Base-by-base conservation (phyloP, 2,888 invertebrate genomes). In the Hetaerina titia region DNA sequence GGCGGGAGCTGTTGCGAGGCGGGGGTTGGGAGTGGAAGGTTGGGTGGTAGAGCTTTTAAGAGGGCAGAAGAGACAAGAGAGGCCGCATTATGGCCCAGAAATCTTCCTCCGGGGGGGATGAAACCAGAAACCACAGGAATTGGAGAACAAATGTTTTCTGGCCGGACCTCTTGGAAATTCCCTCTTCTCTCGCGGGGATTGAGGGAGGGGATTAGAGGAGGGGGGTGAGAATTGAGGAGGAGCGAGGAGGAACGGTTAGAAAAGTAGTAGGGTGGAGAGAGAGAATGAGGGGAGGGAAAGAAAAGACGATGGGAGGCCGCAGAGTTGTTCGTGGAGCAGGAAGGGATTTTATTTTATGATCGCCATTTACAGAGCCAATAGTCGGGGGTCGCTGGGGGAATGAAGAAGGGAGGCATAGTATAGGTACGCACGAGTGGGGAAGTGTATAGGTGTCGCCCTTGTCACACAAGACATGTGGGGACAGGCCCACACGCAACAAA, bases 71-170 rank as follows among this genome's bases (percentile, higher is more conserved):
- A 89, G 15, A 22, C 1, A 45, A 56, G 88, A 22, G 19, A 88
- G 87, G n/a, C 8, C 89, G 15, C 57, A 22, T 89, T 57, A 57
- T n/a, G 58, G 22, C 58, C 15, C 58, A 58, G 58, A 89, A 57
- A 89, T 57, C 89, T 89, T 89, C 89, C 89, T 89, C 58, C 9
- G 57, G 45, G 13, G 31, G 81, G 89, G 58, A 89, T 58, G 58
- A 89, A 89, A 89, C 58, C 89, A 58, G 89, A 89, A 89, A 89
- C 89, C 89, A n/a, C 58, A 89, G 22, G 89, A 89, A 89, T 89
- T 89, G 89, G 89, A 89, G 89, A 89, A 89, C 89, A 89, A 89
- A 89, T 89, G 89, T 45, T 57, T 89, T 57, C 57, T 25, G 58
- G 89, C 22, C n/a, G 89, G 58, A n/a, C 89, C 89, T 13, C 81